Evolutionary conservation across 35 echinoderm and acorn worm genomes (phyloP), one percentile per base, ranked within the genome.

Genomic region (Hemicentrotus pulcherrimus): DNA sequence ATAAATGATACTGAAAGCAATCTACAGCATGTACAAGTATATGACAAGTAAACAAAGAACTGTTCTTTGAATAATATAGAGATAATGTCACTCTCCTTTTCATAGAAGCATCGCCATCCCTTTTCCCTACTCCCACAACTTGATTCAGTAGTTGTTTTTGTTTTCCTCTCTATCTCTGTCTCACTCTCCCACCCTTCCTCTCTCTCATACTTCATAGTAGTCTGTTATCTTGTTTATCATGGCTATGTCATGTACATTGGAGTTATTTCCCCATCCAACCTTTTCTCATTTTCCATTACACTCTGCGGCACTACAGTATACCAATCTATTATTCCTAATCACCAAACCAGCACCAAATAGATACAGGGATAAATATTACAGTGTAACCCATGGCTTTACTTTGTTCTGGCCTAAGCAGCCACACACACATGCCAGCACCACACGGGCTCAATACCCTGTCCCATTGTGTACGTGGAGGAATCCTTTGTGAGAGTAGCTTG

Each of bases 361-460:
- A n/a, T 8, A 78, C 28, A n/a, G 61, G 22, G 16, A 70, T 70
- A 89, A 89, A 89, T 90, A 90, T 90, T 90, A 47, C 88, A 90
- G 32, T 90, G 88, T 90, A 90, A 90, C 88, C 88, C 88, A 90
- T 90, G 88, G 88, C 46, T 33, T 41, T 47, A 47, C 11, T 90
- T 33, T 90, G 88, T 90, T 90, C 88, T 4, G 28, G 65, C 28
- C 65, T 78, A n/a, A 28, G 24, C 22, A 78, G 52, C 65, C 65
- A 78, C 19, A 3, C 22, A 78, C n/a, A 18, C 24, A 6, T n/a
- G 65, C 65, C 19, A 22, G 28, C 5, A 28, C 24, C 31, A 31
- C n/a, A 28, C 0, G 16, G 0, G 46, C 88, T 90, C 12, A 90
- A 13, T 30, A 30, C 19, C 18, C 65, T 41, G 32, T 90, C 88